Base-by-base conservation (phyloP, 2,113 vertebrate species). In the Meriones unguiculatus region DNA sequence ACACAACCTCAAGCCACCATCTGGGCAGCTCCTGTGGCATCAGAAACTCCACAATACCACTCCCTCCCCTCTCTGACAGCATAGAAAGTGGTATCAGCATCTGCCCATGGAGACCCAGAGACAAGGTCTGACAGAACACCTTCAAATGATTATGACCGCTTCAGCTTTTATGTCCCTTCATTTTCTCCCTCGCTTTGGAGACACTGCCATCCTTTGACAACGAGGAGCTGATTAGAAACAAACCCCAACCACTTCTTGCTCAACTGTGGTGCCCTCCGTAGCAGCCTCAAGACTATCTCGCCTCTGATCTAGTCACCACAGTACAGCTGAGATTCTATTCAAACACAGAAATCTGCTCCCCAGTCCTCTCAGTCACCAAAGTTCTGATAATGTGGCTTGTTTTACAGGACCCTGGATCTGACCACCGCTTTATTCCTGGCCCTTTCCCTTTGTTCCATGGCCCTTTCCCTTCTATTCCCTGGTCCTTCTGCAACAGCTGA, bases 171-270 rank as follows among this genome's bases (percentile, higher is more conserved):
- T 32, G 24, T 72, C 32, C 75, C 46, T 78, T 76, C 64, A 15
- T 78, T 86, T 46, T 94, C 67, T 67, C 5, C 10, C 90, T 72
- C 35, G 20, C 89, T 96, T 94, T 78, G 65, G 67, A 69, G 90
- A 57, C 20, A 30, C 52, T 70, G 24, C 41, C 54, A 17, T 72
- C 90, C 59, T n/a, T 92, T 50, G 59, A 77, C 91, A 76, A 38
- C 12, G 85, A 94, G 28, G 67, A 70, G n/a, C 46, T 54, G 84
- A 46, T 80, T 90, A 72, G 86, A 76, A 94, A 88, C 57, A 46
- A 88, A 92, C 57, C 75, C 75, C 57, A 38, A 25, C 59, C 52
- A 89, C 54, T 95, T 13, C 69, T 86, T 50, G 70, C 78, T 69
- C 77, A 46, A 88, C 59, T 57, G 32, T 54, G 22, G 69, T 78